phyloP scores from a whole-genome alignment of 2,113 vertebrate species.

The Corythaixoides concolor region DNA sequence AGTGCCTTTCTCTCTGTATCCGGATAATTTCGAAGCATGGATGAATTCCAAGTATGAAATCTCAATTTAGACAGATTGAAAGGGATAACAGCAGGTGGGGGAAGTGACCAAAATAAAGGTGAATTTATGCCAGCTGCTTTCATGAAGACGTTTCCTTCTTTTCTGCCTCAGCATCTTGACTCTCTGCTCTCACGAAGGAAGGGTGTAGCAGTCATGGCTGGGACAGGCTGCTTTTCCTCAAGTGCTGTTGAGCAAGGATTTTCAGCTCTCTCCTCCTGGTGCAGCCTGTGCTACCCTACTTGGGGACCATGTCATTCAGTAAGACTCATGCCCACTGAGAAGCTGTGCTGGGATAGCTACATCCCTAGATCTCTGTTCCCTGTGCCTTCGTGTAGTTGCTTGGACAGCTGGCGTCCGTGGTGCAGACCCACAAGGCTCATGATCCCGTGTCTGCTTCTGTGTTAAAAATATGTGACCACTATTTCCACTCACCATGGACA shows the following conservation, averaged over 20 bases:
- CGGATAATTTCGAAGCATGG: conserved; percentile 23
- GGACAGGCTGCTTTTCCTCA: background rate
- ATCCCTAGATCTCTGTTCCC: background rate
- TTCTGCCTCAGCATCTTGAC: background rate
- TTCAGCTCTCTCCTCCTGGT: background rate
- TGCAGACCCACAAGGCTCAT: background rate
- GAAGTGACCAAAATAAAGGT: background rate
- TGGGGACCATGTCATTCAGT: background rate
- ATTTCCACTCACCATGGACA: background rate
- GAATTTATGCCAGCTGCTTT: background rate
- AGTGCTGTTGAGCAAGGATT: background rate
- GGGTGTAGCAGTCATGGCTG: background rate
- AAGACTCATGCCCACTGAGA: background rate
- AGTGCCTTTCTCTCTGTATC: background rate
- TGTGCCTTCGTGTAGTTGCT: background rate
- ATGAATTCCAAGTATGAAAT: conserved; percentile 16
- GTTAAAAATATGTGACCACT: background rate
- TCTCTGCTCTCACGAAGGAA: background rate
- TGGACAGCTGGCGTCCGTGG: background rate
- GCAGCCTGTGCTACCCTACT: background rate
- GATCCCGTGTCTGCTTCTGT: background rate
- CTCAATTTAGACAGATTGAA: background rate
- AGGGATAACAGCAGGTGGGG: background rate
- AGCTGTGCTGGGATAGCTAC: background rate
- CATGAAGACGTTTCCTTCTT: background rate